phyloP scores from a whole-genome alignment of 2,888 invertebrate genomes.

The Pharmacophagus antenor region DNA sequence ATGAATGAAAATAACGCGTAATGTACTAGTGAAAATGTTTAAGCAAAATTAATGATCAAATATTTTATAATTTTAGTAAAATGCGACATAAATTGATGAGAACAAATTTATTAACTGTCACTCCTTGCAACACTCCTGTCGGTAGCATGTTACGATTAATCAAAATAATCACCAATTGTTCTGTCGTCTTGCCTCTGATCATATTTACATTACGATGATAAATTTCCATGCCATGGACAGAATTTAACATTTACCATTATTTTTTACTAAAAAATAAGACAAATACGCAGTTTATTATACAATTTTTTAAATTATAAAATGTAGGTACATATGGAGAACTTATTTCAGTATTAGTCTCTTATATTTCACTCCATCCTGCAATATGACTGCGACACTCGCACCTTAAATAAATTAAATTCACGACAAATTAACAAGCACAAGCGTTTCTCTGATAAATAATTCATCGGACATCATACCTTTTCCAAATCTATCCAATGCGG shows the following conservation, averaged over 20 bases:
- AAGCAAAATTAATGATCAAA: background rate
- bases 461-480: slow-evolving; percentile 46
- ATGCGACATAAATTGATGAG: slow-evolving; percentile 11
- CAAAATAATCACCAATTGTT: slow-evolving; percentile 68
- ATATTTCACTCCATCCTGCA: background rate
- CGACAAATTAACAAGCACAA: slow-evolving; percentile 23
- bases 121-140: slow-evolving; percentile 12
- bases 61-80: background rate
- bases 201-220: background rate
- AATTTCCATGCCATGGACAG: too few species aligned
- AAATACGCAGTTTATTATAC: too few species aligned
- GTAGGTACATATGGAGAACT: too few species aligned
- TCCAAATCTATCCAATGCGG: slow-evolving; percentile 25
- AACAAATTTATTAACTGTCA: slow-evolving; percentile 22
- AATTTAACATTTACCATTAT: too few species aligned
- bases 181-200: slow-evolving; percentile 41
- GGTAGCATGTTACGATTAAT: slow-evolving; percentile 52
- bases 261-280: too few species aligned
- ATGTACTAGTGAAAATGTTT: too few species aligned
- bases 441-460: slow-evolving; percentile 57
- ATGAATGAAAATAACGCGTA: too few species aligned
- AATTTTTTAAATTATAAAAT: too few species aligned
- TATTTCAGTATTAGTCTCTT: background rate
- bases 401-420: slow-evolving; percentile 6
- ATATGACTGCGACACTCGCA: background rate